Evolutionary conservation across 2,113 vertebrate species (phyloP), one percentile per base, ranked within the genome.

Genomic region (Rhinoderma darwinii): DNA sequence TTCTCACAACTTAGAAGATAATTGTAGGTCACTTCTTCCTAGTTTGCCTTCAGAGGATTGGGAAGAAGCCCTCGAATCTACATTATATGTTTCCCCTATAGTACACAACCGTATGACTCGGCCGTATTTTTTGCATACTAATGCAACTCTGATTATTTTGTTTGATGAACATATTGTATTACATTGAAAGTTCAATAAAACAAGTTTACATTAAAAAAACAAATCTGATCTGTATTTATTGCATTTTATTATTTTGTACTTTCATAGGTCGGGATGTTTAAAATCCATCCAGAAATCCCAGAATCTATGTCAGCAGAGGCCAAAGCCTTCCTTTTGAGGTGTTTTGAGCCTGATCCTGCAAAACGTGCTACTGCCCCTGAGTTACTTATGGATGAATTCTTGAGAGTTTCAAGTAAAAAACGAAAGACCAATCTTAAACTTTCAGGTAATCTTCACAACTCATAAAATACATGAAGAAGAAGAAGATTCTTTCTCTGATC

Each of bases 251-350:
- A 18, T n/a, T 0, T 83, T 88, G n/a, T 22, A 51, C 56, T 87
- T 56, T 88, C n/a, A 11, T 78, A 99, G 98, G 98, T 99, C 87
- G 98, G 98, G 59, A 99, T 99, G 98, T 99, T 99, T 90, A 99
- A 99, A 94, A 99, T 99, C 91, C 98, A 99, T 86, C 98, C 98
- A 0, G 98, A 99, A 93, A 98, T 99, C 89, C 98, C 98, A 1
- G 97, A 99, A 88, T 97, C 97, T 89, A 99, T 99, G 98, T 99
- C 98, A 0, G 89, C 90, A 59, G 98, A 99, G 91, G 98, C 98
- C 89, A 99, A 99, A 89, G 97, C 96, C 0, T 99, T 99, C 89
- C 97, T 99, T 89, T 15, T 99, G 87, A 95, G 96, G 61, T 99
- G 98, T 91, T 99, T 99, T 81, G 98, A 99, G 91, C 98, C 98